Evolutionary conservation across 2,888 invertebrate species (phyloP).

Genomic region (Saturnia japonica): DNA sequence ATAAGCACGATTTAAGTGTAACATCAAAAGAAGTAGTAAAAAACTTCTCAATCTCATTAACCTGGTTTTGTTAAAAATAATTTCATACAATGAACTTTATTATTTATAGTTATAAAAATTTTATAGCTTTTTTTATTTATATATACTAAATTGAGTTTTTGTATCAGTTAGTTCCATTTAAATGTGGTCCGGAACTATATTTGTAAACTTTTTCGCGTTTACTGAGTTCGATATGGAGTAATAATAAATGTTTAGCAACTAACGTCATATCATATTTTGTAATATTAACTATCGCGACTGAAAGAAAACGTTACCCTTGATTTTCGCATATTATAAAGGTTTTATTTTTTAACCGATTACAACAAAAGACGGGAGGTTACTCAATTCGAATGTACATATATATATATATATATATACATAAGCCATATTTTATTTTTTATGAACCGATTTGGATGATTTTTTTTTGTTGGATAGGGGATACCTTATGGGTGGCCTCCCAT

Average conservation of each 20-base stretch:
- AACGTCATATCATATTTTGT: too few relatives aligned
- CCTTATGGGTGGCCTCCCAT: too few relatives aligned
- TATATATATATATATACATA: too few relatives aligned
- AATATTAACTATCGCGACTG: too few relatives aligned
- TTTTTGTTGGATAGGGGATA: too few relatives aligned
- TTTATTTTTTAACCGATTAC: too few relatives aligned
- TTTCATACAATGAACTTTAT: not conserved
- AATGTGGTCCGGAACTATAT: not conserved
- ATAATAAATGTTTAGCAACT: not conserved
- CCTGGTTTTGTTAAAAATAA: not conserved
- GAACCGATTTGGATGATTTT: too few relatives aligned
- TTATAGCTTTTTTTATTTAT: not conserved
- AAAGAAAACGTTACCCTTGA: too few relatives aligned
- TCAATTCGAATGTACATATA: too few relatives aligned
- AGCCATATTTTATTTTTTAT: too few relatives aligned
- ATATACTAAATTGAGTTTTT: not conserved
- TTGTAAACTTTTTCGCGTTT: not conserved
- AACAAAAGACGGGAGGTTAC: too few relatives aligned
- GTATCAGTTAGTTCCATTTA: not conserved
- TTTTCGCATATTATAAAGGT: too few relatives aligned
- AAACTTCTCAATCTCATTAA: not conserved
- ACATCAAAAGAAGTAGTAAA: not conserved
- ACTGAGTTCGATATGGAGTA: not conserved
- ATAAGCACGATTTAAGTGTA: not conserved
- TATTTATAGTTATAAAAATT: not conserved